phyloP scores from a whole-genome alignment of 2,888 invertebrate species.

The Drosophila longiperda region DNA sequence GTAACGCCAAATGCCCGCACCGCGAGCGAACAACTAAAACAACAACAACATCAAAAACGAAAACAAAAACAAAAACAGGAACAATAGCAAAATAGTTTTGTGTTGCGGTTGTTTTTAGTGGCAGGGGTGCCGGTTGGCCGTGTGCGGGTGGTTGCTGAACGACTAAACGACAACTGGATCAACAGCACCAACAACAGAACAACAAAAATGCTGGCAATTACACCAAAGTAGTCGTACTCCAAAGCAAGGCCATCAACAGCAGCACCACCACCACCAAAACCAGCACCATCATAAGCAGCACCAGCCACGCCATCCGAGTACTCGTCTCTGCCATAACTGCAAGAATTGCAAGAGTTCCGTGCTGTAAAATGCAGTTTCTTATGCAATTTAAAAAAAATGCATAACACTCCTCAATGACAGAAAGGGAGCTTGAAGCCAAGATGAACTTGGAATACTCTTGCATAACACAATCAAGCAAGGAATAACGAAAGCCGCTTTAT shows the following conservation, averaged over 20 bases:
- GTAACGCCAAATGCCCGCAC: constrained; percentile 65
- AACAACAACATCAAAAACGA: constrained; percentile 38
- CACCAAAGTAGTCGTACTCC: constrained; percentile 52
- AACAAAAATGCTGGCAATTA: constrained; percentile 69
- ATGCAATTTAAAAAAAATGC: constrained; percentile 60
- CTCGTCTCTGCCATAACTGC: constrained; percentile 33
- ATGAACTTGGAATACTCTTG: constrained; percentile 9
- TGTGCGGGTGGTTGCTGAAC: constrained; percentile 29
- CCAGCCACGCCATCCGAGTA: constrained; percentile 31
- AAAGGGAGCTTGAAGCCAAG: background rate
- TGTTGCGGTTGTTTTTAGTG: constrained; percentile 79
- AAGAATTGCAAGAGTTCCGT: constrained; percentile 32
- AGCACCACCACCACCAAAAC: constrained; percentile 1
- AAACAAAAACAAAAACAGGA: constrained; percentile 57
- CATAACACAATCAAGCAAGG: background rate
- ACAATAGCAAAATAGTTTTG: constrained; percentile 76
- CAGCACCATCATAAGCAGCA: constrained; percentile 3
- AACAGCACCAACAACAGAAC: constrained; percentile 44
- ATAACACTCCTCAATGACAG: constrained; percentile 43
- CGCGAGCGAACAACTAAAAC: constrained; percentile 35
- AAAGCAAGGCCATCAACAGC: constrained; percentile 32
- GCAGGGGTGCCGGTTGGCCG: constrained; percentile 10
- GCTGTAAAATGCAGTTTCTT: constrained; percentile 56
- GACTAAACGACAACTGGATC: constrained; percentile 52
- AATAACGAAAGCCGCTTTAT: background rate